Base-by-base conservation (phyloP, 2,888 invertebrate genomes). In the Cephus pulcher region DNA sequence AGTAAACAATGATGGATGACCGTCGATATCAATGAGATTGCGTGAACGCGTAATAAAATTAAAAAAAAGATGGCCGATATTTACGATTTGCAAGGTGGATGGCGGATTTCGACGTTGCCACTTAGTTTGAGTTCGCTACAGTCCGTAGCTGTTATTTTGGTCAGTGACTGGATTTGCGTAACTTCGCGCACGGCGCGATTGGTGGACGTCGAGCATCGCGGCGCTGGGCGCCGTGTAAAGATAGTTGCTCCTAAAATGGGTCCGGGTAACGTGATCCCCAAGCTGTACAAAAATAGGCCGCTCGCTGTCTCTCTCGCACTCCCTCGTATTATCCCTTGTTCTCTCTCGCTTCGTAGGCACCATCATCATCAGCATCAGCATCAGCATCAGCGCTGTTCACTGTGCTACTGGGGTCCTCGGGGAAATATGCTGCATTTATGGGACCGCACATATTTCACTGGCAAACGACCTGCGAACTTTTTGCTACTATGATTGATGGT, bases 181-280 rank as follows among this genome's bases (percentile, higher is more conserved):
- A 90, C 88, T 80, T 79, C 77, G 78, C 74, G 73, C 81, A 81
- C 81, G 80, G 75, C 77, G 79, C 84, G 84, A 87, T 87, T 86
- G 85, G 86, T 84, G 82, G 84, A 82, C 76, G 76, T 75, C 76
- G 80, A 71, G 80, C 82, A 83, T 83, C 87, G 88, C 86, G 86
- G 85, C 85, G 86, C 86, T 86, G 85, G 85, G 86, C 88, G 89
- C 84, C 86, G 89, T 80, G 88, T 89, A 89, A 90, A 93, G 93
- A 93, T 93, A 93, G 93, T 92, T 93, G 93, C 93, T 93, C 94
- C 94, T 93, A 94, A 94, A 94, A 94, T 94, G 94, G 94, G 91
- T 90, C 92, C 92, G 90, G 92, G 94, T 93, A 94, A 94, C 92
- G 93, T 93, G 94, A 94, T 94, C 93, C 92, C 56, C 88, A 86